Evolutionary conservation across 2,888 invertebrate species (phyloP).

Genomic region (Dryobota labecula): DNA sequence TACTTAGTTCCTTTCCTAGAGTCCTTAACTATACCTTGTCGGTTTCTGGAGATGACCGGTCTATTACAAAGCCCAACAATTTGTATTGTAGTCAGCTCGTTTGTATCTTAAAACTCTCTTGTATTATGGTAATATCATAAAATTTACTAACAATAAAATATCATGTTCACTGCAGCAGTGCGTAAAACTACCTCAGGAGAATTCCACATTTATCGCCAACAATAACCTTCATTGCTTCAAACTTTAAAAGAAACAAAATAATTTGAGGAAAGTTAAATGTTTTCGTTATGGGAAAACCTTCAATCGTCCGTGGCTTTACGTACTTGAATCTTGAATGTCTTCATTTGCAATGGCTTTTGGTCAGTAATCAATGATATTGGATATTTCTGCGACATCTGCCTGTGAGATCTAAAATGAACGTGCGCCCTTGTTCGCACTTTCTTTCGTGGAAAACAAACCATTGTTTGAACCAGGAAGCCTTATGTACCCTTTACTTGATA

Average conservation of each 20-base stretch:
- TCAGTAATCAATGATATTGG: neutral
- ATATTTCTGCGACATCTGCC: neutral
- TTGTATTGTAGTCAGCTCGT: neutral
- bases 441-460: neutral
- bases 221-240: neutral
- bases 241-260: neutral
- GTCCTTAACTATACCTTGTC: neutral
- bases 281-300: neutral
- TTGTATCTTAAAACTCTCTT: neutral
- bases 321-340: no score
- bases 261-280: neutral
- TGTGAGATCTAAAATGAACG: neutral
- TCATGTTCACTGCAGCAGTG: neutral
- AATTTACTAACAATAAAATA: neutral
- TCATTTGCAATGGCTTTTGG: no score
- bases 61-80: neutral
- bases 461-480: slow-evolving; percentile 48
- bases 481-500: slow-evolving; percentile 16
- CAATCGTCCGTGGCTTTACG: neutral
- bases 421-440: neutral
- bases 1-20: neutral
- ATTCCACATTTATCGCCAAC: neutral
- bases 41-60: neutral
- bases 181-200: neutral
- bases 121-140: neutral